Percentiles rank a stretch among this genome's conserved stretches.
Evolutionary conservation across 2,888 invertebrate species (phyloP).

Genomic region (Leptopilina drosophilae): DNA sequence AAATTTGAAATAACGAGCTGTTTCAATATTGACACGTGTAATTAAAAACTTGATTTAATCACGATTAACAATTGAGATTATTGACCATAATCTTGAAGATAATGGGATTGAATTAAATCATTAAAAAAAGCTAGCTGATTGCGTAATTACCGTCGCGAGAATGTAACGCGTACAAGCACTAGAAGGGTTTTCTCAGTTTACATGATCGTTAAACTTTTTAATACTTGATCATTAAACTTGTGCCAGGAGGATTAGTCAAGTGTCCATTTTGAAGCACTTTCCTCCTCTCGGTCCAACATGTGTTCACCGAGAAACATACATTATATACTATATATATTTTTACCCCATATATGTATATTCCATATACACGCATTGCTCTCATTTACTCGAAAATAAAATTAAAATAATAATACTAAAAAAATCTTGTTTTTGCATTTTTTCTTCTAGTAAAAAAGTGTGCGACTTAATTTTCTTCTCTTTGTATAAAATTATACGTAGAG

Average conservation of each 20-base stretch:
- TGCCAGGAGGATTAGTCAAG: conserved; percentile 51
- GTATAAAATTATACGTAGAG: not conserved
- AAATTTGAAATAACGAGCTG: too few relatives aligned
- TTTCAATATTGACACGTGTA: too few relatives aligned
- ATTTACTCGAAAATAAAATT: not conserved
- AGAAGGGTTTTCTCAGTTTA: conserved; percentile 57
- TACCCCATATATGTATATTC: not conserved
- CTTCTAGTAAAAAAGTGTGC: too few relatives aligned
- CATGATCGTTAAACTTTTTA: conserved; percentile 67
- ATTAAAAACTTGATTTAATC: not conserved
- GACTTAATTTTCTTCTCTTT: not conserved
- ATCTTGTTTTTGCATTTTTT: too few relatives aligned
- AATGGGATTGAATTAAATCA: conserved; percentile 35
- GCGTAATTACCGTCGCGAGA: conserved; percentile 54
- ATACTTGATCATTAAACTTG: conserved; percentile 65
- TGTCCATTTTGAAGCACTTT: conserved; percentile 29
- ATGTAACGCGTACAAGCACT: conserved; percentile 51
- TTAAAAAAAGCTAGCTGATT: conserved; percentile 45
- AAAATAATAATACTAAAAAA: too few relatives aligned
- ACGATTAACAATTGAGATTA: conserved; percentile 3
- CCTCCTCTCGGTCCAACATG: conserved; percentile 9
- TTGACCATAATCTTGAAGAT: conserved; percentile 20
- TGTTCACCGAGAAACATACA: conserved; percentile 17
- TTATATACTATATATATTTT: not conserved
- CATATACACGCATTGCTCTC: not conserved